Evolutionary conservation across 2,113 vertebrate species (phyloP).

Genomic region (Pomatorhinus ruficollis): DNA sequence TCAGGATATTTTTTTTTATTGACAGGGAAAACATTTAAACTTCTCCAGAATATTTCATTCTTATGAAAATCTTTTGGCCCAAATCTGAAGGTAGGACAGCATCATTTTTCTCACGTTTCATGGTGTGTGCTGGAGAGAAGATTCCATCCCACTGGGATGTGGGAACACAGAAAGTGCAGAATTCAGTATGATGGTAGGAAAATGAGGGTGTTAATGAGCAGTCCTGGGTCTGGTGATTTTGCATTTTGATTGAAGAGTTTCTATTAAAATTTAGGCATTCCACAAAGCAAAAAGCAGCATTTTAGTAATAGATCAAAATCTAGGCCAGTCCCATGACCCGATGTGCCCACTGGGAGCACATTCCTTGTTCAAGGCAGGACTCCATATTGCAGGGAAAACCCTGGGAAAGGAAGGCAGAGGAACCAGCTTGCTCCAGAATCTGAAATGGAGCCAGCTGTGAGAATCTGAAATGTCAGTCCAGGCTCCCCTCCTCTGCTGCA

Average conservation of each 20-base stretch:
- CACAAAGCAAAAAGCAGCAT: background rate
- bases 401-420: background rate
- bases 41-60: background rate
- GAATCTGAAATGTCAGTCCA: background rate
- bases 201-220: background rate
- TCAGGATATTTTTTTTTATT: background rate
- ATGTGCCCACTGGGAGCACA: background rate
- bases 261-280: background rate
- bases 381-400: background rate
- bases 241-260: background rate
- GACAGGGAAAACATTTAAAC: background rate
- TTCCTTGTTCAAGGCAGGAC: background rate
- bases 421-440: background rate
- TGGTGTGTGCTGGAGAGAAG: background rate
- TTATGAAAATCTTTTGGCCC: background rate
- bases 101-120: background rate
- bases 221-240: background rate
- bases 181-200: background rate
- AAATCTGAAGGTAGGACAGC: background rate
- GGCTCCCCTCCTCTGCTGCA: background rate
- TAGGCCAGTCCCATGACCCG: background rate
- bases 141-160: background rate
- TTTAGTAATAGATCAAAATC: background rate
- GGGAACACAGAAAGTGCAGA: background rate
- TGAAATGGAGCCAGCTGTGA: background rate